Evolutionary conservation across 1,140 invertebrate species (phyloP).

Genomic region (Eriosoma lanigerum): DNA sequence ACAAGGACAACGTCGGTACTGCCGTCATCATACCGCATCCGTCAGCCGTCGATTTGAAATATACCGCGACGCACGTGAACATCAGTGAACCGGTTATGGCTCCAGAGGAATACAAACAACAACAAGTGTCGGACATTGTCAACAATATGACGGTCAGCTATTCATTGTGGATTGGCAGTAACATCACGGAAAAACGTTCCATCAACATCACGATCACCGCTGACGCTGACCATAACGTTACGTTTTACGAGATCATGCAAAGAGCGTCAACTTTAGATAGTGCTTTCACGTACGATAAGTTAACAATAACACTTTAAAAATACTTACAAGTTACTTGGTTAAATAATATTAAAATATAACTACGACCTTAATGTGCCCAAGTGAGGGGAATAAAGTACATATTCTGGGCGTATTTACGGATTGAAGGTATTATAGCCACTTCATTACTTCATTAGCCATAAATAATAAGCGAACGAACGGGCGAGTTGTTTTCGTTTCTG

Average conservation of each 20-base stretch:
- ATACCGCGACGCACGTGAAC: neutral
- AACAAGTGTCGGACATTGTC: neutral
- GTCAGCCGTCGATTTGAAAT: conserved; percentile 11
- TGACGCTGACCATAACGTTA: conserved; percentile 69
- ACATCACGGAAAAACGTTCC: conserved; percentile 75
- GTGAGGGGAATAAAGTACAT: no score
- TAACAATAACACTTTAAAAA: no score
- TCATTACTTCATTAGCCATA: no score
- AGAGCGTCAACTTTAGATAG: conserved; percentile 74
- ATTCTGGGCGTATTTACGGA: no score
- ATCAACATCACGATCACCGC: conserved; percentile 62
- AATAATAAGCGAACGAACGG: no score
- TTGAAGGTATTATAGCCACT: no score
- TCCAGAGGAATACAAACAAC: neutral
- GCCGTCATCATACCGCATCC: conserved; percentile 43
- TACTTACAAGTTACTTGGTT: no score
- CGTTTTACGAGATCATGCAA: conserved; percentile 83
- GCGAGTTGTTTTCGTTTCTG: no score
- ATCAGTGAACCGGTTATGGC: conserved; percentile 30
- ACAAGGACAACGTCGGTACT: conserved; percentile 45
- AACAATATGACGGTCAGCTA: conserved; percentile 73
- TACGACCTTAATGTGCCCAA: no score
- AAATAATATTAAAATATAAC: no score
- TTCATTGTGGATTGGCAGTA: conserved; percentile 81
- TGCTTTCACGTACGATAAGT: conserved; percentile 28